Percentiles rank a stretch among this genome's conserved stretches.
These are phyloP conservation scores for Lepidiolamprologus cunningtoni DNA, from an alignment of 2,113 vertebrate genomes.

Conservation along the genomic window DNA sequence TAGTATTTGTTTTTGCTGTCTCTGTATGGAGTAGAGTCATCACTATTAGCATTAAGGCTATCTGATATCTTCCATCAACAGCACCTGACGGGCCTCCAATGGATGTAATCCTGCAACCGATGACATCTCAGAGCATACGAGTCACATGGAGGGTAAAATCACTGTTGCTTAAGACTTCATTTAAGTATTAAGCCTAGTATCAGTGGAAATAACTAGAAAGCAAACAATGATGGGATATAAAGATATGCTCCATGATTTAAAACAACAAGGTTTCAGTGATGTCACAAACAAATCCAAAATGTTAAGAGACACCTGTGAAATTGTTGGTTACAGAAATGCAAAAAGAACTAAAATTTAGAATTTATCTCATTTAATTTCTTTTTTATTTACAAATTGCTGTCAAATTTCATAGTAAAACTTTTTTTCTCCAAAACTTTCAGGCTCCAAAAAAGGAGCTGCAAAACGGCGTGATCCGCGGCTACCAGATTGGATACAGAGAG, in stretches of 20 bases:
- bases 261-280: not conserved
- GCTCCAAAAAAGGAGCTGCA: constrained; percentile 95
- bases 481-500: constrained; percentile 96
- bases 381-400: not conserved
- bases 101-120: constrained; percentile 90
- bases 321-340: not conserved
- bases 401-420: not conserved
- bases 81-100: constrained; percentile 93
- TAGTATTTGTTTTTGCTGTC: not conserved
- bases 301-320: not conserved
- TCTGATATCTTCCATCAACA: constrained; percentile 34
- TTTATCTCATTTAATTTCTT: not conserved
- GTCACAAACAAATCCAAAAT: not conserved
- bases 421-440: constrained; percentile 50
- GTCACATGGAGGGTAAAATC: constrained; percentile 93
- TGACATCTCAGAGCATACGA: constrained; percentile 97
- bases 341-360: not conserved
- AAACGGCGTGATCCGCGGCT: constrained; percentile 94
- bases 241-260: not conserved
- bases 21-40: not conserved
- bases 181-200: not conserved
- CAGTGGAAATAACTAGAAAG: not conserved
- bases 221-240: not conserved
- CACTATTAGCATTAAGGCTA: not conserved
- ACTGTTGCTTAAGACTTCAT: not conserved